Evolutionary conservation across 2,797 vertebrate species (phyloP), one percentile per base, ranked within the genome.

Genomic region (Sebastes wilsoni): DNA sequence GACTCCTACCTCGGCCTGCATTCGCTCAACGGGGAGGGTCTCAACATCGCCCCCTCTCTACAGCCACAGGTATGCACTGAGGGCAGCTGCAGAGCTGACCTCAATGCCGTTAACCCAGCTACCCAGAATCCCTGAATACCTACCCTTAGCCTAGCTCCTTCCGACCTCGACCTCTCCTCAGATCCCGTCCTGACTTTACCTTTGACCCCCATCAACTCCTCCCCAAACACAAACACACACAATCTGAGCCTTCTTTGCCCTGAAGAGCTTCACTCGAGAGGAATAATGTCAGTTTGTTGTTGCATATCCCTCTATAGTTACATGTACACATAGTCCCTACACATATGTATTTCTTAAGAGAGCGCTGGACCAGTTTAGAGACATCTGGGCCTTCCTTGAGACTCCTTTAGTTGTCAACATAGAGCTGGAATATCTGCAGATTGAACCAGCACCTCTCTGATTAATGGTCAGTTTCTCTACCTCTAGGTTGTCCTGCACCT

Each of bases 61-160:
- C 96, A 95, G 92, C 92, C 94, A 34, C 96, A 96, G 96, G 97
- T 97, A 96, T 88, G 94, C 95, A 83, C 83, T 87, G 86, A 86
- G 92, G 93, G 79, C 87, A 52, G 85, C 92, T 92, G 89, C 66
- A 75, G 61, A 80, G 87, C 77, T 87, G 86, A 80, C 91, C 93
- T 92, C 91, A 85, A 83, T 93, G 91, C 88, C 61, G n/a, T 85
- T 64, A 85, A 84, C 82, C 77, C 70, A 87, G 76, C 77, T 81
- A 54, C 75, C 83, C 72, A 80, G 34, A 75, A 38, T 80, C 71
- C 91, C 83, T 54, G 87, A 70, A 83, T 82, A 67, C 71, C 75
- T 79, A 65, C 84, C 86, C 79, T 64, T 87, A 88, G 86, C 23
- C 6, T 91, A 92, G 90, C 73, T 84, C 83, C 88, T 80, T 78